Base-by-base conservation (phyloP, 2,888 invertebrate species). In the Ichneumon xanthorius region DNA sequence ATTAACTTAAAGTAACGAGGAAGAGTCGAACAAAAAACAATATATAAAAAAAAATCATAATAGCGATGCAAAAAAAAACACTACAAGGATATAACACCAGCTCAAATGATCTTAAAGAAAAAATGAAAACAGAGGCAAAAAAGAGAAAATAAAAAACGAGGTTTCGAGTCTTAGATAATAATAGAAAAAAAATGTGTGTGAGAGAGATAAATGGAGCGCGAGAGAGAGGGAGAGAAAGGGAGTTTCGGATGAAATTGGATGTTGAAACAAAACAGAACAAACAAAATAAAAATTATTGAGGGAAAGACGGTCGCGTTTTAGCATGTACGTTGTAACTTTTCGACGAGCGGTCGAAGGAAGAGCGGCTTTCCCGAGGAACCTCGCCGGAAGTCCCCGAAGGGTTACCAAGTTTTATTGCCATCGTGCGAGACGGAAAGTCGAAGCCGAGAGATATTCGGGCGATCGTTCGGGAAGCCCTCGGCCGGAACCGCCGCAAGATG, bases 11-110 rank as follows among this genome's bases (percentile, higher is more conserved):
- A 61, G 48, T 61, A 55, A 80, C 45, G 48, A 80, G 30, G 76
- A 79, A 22, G 53, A 77, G 61, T 22, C 22, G 63, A 72, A 77
- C 61, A 45, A 9, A 67, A 19, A 9, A 67, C 11, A 33, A 22
- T 58, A 72, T 14, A 53, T 40, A 75, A 84, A 75, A 30, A 84
- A 58, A 84, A 58, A 78, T 26, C 68, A 70, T 71, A 71, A 68
- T 80, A 76, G 82, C 68, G 67, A 87, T 55, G 68, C 55, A 55
- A 61, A 61, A 58, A 58, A 50, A 50, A 84, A 88, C 87, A 88
- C 88, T 86, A 87, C 88, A 90, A 91, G 90, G 90, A 88, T 88
- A 89, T 90, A 92, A 92, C 90, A 92, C 91, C 91, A 91, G 91
- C 90, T 92, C 89, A 89, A 90, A 61, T 89, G 87, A 90, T 89